Evolutionary conservation across 2,888 invertebrate genomes (phyloP).

Genomic region (Zaprionus lineosus): DNA sequence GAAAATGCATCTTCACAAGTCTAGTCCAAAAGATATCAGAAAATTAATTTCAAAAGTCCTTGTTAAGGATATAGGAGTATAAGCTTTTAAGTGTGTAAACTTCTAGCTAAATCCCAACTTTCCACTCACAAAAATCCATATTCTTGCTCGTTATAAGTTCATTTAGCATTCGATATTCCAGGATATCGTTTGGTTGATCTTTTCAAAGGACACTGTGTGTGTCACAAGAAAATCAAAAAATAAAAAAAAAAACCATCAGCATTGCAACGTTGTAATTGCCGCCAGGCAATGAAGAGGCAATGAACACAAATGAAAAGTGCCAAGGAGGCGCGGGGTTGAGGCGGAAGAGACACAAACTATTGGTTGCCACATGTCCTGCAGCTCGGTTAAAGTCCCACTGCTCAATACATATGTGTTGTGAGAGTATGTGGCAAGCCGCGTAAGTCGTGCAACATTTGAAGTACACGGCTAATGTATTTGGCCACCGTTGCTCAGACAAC

Average conservation of each 20-base stretch:
- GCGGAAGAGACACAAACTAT: conserved; percentile 40
- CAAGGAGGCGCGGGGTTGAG: background rate
- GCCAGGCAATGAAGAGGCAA: conserved; percentile 53
- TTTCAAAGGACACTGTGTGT: too few relatives aligned
- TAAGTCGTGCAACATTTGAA: conserved; percentile 50
- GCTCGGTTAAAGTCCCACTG: conserved; percentile 44
- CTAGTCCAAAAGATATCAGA: too few relatives aligned
- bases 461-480: conserved; percentile 66
- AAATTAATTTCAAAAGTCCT: too few relatives aligned
- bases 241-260: conserved; percentile 53
- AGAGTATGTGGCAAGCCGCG: conserved; percentile 27
- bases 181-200: too few relatives aligned
- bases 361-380: conserved; percentile 55
- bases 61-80: too few relatives aligned
- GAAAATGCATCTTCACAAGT: too few relatives aligned
- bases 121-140: too few relatives aligned
- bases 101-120: too few relatives aligned
- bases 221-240: conserved; percentile 38
- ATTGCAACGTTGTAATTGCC: conserved; percentile 75
- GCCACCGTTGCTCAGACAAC: conserved; percentile 54
- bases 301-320: conserved; percentile 7
- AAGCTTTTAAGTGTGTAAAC: too few relatives aligned
- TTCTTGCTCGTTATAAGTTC: too few relatives aligned
- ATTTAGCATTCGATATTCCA: too few relatives aligned
- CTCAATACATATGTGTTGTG: conserved; percentile 18